These are phyloP conservation scores for Harpagifer antarcticus DNA, from an alignment of 2,797 vertebrate species.

Conservation along the genomic window DNA sequence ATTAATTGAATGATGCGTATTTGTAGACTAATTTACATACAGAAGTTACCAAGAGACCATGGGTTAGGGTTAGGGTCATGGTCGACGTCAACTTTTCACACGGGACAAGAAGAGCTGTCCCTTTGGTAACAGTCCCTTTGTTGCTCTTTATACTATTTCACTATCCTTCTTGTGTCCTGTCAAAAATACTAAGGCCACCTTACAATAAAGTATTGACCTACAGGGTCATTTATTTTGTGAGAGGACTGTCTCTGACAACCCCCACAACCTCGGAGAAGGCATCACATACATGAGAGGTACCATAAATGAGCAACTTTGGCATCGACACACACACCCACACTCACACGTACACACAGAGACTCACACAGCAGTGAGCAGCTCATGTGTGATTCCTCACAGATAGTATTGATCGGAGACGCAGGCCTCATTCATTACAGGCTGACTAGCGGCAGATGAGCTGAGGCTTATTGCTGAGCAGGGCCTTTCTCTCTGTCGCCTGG, in stretches of 20 bases:
- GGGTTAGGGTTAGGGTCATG: too few relatives aligned
- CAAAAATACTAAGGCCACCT: too few relatives aligned
- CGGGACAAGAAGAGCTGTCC: too few relatives aligned
- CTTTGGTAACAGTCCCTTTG: too few relatives aligned
- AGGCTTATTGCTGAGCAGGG: slow-evolving; percentile 83
- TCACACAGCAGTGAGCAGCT: slow-evolving; percentile 14
- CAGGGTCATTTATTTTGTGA: too few relatives aligned
- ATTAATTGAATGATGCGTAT: too few relatives aligned
- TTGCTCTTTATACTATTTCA: too few relatives aligned
- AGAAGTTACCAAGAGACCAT: too few relatives aligned
- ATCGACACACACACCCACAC: slow-evolving; percentile 35
- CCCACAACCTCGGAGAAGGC: slow-evolving; percentile 37
- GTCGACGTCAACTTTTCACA: too few relatives aligned
- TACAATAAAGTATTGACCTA: too few relatives aligned
- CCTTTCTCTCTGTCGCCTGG: slow-evolving; percentile 65
- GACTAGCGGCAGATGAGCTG: slow-evolving; percentile 80
- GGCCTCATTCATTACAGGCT: slow-evolving; percentile 83
- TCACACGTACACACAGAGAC: slow-evolving; percentile 23
- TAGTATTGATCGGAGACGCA: slow-evolving; percentile 81
- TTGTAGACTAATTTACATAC: too few relatives aligned
- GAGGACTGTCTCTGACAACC: slow-evolving; percentile 22
- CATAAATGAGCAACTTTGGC: slow-evolving; percentile 42
- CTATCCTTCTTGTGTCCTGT: too few relatives aligned
- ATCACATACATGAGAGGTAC: slow-evolving; percentile 15
- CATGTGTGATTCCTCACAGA: slow-evolving; percentile 79